Evolutionary conservation across 2,888 invertebrate genomes (phyloP).

Genomic region (Baccha elongata): DNA sequence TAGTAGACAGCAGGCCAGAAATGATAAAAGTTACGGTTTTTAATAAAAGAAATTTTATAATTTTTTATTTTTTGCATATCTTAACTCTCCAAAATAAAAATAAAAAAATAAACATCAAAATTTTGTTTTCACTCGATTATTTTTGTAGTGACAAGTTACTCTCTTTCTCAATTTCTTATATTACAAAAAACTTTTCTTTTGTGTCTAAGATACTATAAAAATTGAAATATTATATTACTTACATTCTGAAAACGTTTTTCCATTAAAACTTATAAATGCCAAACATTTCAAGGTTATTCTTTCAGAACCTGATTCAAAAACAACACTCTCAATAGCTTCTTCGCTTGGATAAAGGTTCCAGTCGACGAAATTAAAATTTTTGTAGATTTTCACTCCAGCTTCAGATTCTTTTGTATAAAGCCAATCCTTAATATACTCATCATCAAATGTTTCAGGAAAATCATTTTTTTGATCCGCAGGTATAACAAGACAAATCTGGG

Average conservation of each 20-base stretch:
- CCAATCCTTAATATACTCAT: conserved; percentile 75
- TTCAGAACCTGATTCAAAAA: conserved; percentile 66
- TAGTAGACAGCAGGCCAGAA: no score
- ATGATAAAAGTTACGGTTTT: no score
- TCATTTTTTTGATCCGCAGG: conserved; percentile 35
- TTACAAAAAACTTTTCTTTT: no score
- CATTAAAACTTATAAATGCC: conserved; percentile 77
- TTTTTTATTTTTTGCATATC: no score
- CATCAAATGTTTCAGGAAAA: conserved; percentile 62
- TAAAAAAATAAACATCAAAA: no score
- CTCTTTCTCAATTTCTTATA: no score
- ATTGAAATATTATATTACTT: background rate
- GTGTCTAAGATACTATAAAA: no score
- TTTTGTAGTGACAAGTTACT: no score
- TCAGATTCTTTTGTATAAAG: conserved; percentile 75
- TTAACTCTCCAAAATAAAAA: no score
- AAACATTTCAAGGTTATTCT: conserved; percentile 74
- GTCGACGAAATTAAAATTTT: conserved; percentile 54
- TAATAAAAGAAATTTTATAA: no score
- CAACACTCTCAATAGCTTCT: conserved; percentile 72
- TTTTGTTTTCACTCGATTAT: no score
- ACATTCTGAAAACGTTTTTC: conserved; percentile 36
- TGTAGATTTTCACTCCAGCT: conserved; percentile 75
- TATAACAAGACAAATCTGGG: conserved; percentile 75
- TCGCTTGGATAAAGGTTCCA: conserved; percentile 37